Evolutionary conservation across 2,888 invertebrate genomes (phyloP).

Genomic region (Sycophila texana): DNA sequence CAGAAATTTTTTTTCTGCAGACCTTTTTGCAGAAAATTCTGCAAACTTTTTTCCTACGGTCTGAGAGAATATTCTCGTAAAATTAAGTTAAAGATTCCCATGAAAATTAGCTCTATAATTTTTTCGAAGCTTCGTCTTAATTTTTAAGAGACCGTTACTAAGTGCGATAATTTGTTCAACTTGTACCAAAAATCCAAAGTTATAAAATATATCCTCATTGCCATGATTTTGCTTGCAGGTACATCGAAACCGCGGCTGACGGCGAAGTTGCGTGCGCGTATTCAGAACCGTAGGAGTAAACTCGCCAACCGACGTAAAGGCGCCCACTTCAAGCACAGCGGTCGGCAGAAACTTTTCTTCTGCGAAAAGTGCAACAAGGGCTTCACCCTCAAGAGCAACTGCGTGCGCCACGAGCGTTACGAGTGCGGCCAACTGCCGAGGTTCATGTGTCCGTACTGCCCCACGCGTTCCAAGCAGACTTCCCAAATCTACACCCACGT

Average conservation of each 20-base stretch:
- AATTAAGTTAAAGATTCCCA: too few relatives aligned
- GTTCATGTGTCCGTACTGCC: slow-evolving; percentile 46
- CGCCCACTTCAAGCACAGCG: background rate
- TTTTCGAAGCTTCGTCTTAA: too few relatives aligned
- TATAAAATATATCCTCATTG: background rate
- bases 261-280: too few relatives aligned
- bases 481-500: slow-evolving; percentile 66
- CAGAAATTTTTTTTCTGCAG: too few relatives aligned
- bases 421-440: slow-evolving; percentile 78
- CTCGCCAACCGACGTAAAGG: background rate
- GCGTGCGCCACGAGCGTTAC: slow-evolving; percentile 79
- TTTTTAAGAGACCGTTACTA: too few relatives aligned
- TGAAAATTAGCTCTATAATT: too few relatives aligned
- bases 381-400: slow-evolving; percentile 66
- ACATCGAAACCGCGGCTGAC: background rate
- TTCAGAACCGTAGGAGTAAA: background rate
- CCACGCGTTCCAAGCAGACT: slow-evolving; percentile 57
- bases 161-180: too few relatives aligned
- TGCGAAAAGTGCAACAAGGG: slow-evolving; percentile 65
- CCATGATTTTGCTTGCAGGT: background rate
- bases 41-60: too few relatives aligned
- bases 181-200: too few relatives aligned
- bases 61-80: too few relatives aligned
- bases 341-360: slow-evolving; percentile 56
- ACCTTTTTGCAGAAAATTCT: too few relatives aligned